Evolutionary conservation across 2,113 vertebrate genomes (phyloP).

Genomic region (Daboia siamensis): DNA sequence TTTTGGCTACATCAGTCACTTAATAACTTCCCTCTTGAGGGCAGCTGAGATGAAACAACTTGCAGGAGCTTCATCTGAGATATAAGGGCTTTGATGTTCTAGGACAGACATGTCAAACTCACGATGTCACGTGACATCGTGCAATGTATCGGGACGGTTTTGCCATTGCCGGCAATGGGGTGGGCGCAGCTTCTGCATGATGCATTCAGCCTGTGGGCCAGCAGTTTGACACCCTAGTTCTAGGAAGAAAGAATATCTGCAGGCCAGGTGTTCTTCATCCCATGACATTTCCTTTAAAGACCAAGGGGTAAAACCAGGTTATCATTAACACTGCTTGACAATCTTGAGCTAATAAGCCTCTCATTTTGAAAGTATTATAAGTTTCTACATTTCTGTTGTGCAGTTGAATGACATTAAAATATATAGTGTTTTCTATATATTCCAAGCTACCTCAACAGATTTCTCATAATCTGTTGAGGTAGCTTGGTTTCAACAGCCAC

Average conservation of each 20-base stretch:
- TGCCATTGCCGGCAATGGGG: too few relatives aligned
- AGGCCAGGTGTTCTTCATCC: neutral
- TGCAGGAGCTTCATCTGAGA: neutral
- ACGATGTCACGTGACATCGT: too few relatives aligned
- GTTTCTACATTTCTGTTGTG: neutral
- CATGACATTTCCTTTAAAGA: neutral
- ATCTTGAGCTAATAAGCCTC: neutral
- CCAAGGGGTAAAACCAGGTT: neutral
- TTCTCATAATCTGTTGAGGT: neutral
- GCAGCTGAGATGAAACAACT: neutral
- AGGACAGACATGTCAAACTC: neutral
- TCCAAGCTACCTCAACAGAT: too few relatives aligned
- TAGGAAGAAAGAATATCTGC: neutral
- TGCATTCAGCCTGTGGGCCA: too few relatives aligned
- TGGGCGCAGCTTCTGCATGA: too few relatives aligned
- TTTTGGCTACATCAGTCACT: neutral
- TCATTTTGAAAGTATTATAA: neutral
- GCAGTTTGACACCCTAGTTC: too few relatives aligned
- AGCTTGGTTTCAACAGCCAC: neutral
- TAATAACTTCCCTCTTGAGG: neutral
- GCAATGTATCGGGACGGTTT: too few relatives aligned
- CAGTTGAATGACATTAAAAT: neutral
- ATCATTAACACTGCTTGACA: neutral
- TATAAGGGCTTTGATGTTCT: neutral
- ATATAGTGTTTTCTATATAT: neutral